These are phyloP conservation scores for Homalodisca vitripennis DNA, from an alignment of 1,140 invertebrate genomes.

Conservation along the genomic window DNA sequence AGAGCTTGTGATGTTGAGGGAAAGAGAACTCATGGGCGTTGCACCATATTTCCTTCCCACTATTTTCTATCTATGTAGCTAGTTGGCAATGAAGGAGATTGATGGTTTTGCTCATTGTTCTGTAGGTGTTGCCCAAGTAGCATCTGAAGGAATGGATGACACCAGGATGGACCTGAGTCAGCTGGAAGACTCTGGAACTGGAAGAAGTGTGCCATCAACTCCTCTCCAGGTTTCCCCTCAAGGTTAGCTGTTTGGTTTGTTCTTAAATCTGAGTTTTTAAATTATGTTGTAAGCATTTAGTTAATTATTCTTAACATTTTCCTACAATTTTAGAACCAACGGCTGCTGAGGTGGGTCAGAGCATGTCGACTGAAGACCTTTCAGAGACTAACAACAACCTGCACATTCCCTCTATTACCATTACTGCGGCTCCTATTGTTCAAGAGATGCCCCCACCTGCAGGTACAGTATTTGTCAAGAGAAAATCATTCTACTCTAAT, in stretches of 20 bases:
- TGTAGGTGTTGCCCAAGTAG: constrained; percentile 49
- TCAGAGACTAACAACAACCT: constrained; percentile 16
- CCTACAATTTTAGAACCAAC: constrained; percentile 1
- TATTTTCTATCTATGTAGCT: too few relatives aligned
- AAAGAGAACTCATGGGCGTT: too few relatives aligned
- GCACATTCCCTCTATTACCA: constrained; percentile 16
- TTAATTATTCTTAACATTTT: too few relatives aligned
- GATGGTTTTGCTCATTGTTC: constrained; percentile 38
- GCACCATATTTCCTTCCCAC: too few relatives aligned
- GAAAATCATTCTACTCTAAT: background rate
- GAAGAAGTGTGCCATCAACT: constrained; percentile 68
- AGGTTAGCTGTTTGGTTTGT: constrained; percentile 35
- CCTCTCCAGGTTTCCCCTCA: constrained; percentile 71
- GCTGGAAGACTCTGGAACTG: constrained; percentile 64
- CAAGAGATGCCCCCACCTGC: constrained; percentile 17
- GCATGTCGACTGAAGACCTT: background rate
- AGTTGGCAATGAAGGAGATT: too few relatives aligned
- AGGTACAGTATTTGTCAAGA: constrained; percentile 6
- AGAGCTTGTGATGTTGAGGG: too few relatives aligned
- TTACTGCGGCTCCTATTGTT: background rate
- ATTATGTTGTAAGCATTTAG: too few relatives aligned
- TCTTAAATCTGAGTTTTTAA: background rate
- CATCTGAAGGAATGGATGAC: constrained; percentile 70
- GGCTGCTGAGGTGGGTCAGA: constrained; percentile 15
- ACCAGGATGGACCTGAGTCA: constrained; percentile 71